Conservation (phyloP, 2,797 vertebrate genomes). For the Otolemur crassicaudatus region DNA sequence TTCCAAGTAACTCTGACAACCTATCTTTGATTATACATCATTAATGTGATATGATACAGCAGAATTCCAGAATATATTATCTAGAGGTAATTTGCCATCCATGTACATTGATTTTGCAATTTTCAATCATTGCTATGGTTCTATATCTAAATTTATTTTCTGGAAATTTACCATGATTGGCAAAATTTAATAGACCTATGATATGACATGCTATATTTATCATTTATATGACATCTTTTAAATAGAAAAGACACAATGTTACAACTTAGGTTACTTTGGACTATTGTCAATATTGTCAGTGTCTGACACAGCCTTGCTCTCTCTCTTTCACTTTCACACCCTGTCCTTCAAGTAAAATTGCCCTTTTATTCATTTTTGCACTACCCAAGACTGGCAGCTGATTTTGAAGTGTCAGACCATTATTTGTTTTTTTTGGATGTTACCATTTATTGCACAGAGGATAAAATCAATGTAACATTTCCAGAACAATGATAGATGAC, state of each 20-base stretch:
- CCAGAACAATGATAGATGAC: slow-evolving; percentile 88
- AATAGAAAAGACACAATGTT: slow-evolving; percentile 67
- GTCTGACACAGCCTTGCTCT: slow-evolving; percentile 74
- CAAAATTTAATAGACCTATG: slow-evolving; percentile 66
- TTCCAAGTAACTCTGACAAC: background rate
- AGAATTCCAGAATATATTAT: slow-evolving; percentile 55
- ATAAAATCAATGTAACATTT: slow-evolving; percentile 93
- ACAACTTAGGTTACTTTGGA: slow-evolving; percentile 75
- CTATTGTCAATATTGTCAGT: slow-evolving; percentile 76
- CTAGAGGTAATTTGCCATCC: slow-evolving; percentile 50
- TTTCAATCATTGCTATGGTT: slow-evolving; percentile 45
- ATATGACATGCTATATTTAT: slow-evolving; percentile 46
- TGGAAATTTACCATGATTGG: slow-evolving; percentile 59
- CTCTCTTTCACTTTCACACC: background rate
- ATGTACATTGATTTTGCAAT: slow-evolving; percentile 62
- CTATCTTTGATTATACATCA: slow-evolving; percentile 45
- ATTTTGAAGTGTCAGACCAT: slow-evolving; percentile 87
- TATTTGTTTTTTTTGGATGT: slow-evolving; percentile 86
- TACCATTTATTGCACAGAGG: slow-evolving; percentile 88
- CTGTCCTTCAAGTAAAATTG: slow-evolving; percentile 87
- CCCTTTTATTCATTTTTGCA: slow-evolving; percentile 88
- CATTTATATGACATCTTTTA: slow-evolving; percentile 57
- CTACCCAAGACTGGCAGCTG: slow-evolving; percentile 84
- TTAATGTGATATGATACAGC: slow-evolving; percentile 50
- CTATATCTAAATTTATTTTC: slow-evolving; percentile 58